Conservation (phyloP, 2,797 vertebrate genomes). For the Smutsia temminckii region DNA sequence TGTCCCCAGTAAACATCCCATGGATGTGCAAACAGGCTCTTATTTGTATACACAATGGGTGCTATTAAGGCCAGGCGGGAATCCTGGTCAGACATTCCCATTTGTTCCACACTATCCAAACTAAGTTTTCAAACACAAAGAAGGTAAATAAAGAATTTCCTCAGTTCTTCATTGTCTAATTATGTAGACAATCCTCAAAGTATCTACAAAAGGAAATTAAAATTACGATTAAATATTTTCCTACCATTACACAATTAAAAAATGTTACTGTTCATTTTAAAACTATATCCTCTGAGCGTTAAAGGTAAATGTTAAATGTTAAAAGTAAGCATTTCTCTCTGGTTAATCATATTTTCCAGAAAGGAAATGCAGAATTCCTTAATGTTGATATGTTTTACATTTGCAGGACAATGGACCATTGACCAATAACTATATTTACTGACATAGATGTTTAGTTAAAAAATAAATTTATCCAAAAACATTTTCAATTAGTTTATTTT, state of each 20-base stretch:
- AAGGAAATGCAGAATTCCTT: slow-evolving; percentile 20
- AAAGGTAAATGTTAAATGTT: background rate
- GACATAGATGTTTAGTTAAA: background rate
- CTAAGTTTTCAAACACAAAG: background rate
- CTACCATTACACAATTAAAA: background rate
- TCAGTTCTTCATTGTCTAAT: background rate
- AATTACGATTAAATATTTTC: slow-evolving; percentile 15
- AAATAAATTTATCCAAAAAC: background rate
- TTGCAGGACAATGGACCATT: background rate
- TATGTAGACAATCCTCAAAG: background rate
- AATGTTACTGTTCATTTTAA: background rate
- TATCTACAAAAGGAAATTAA: background rate
- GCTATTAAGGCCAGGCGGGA: too few species aligned
- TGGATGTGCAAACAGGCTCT: too few species aligned
- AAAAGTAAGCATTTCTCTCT: background rate
- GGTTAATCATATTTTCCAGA: background rate
- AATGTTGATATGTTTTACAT: background rate
- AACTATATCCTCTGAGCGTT: background rate
- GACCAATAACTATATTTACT: background rate
- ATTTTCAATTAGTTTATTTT: background rate
- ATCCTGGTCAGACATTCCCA: too few species aligned
- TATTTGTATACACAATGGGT: too few species aligned
- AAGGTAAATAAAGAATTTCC: background rate
- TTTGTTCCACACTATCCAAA: background rate
- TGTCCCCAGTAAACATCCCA: too few species aligned